phyloP scores from a whole-genome alignment of 2,888 invertebrate genomes.

The Drosophila lutescens region DNA sequence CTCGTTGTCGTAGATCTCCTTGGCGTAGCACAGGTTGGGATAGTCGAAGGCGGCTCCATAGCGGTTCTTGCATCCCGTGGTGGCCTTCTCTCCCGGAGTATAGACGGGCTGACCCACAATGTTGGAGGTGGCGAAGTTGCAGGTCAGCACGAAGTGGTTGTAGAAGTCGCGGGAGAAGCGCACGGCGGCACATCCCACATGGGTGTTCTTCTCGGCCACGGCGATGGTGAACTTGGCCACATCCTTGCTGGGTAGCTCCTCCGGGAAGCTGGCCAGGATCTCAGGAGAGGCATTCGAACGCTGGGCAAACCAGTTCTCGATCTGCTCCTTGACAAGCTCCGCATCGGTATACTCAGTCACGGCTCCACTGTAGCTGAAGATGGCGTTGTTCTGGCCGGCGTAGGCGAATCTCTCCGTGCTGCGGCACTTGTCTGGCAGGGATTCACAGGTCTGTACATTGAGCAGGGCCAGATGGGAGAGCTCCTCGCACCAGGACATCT shows the following conservation, averaged over 20 bases:
- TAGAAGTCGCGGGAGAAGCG: conserved; percentile 50
- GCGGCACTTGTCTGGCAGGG: conserved; percentile 61
- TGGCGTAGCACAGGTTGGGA: conserved; percentile 53
- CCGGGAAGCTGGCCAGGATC: conserved; percentile 55
- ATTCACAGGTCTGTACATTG: conserved; percentile 66
- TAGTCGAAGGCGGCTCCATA: conserved; percentile 65
- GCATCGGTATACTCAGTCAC: conserved; percentile 65
- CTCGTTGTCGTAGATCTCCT: conserved; percentile 57
- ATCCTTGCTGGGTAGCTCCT: conserved; percentile 51
- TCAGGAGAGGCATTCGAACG: conserved; percentile 49
- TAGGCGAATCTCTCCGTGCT: conserved; percentile 64
- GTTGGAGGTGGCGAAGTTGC: conserved; percentile 64
- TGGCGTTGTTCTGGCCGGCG: conserved; percentile 65
- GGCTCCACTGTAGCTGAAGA: conserved; percentile 65
- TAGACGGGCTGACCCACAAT: conserved; percentile 58
- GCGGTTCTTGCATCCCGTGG: conserved; percentile 57
- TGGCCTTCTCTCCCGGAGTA: conserved; percentile 56
- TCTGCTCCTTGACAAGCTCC: conserved; percentile 66
- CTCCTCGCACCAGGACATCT: conserved; percentile 69
- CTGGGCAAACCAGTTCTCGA: conserved; percentile 64
- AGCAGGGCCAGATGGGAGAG: conserved; percentile 56
- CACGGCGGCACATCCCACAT: conserved; percentile 45
- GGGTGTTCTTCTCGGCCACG: conserved; percentile 60
- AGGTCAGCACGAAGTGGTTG: conserved; percentile 62
- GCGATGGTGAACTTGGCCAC: conserved; percentile 61